Evolutionary conservation across 2,113 vertebrate genomes (phyloP).

Genomic region (Mesitornis unicolor): DNA sequence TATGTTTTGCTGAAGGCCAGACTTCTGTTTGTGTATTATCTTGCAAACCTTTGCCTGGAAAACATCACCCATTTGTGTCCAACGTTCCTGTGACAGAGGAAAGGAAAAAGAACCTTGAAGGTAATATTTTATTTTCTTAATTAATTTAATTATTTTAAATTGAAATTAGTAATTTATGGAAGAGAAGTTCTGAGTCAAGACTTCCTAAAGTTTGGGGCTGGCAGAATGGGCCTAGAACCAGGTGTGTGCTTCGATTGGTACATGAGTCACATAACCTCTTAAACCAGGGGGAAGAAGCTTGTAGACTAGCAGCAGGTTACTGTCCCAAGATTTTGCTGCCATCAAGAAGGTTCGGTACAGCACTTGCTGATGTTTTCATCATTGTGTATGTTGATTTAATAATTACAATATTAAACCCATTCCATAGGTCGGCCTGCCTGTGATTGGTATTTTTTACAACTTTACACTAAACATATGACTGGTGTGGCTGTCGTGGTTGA

Average conservation of each 20-base stretch:
- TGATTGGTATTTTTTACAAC: neutral
- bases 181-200: neutral
- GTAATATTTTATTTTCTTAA: neutral
- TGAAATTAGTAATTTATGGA: neutral
- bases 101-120: neutral
- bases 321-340: neutral
- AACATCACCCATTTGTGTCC: neutral
- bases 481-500: neutral
- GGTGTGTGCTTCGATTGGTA: rapidly evolving
- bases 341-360: neutral
- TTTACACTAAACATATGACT: neutral
- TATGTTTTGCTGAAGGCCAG: neutral
- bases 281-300: neutral
- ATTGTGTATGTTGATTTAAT: neutral
- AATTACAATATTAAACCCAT: neutral
- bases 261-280: rapidly evolving
- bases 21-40: neutral
- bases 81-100: neutral
- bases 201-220: neutral
- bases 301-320: neutral
- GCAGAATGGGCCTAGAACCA: neutral
- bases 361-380: neutral
- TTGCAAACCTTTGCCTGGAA: neutral
- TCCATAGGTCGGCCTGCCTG: neutral
- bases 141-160: neutral